Evolutionary conservation across 2,888 invertebrate species (phyloP).

Genomic region (Camponotus fellah): DNA sequence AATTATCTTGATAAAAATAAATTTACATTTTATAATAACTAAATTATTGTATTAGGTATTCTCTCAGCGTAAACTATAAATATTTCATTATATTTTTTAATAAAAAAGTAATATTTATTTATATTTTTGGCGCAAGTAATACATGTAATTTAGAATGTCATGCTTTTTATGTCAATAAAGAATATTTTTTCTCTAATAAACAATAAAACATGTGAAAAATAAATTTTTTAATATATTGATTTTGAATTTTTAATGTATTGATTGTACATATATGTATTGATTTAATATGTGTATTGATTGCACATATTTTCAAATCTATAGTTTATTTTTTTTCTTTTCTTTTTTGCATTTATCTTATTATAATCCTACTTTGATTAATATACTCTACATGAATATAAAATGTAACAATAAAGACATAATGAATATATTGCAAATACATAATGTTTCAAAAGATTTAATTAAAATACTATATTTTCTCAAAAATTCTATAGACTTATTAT

Average conservation of each 20-base stretch:
- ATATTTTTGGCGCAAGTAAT: neutral
- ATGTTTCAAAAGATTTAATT: neutral
- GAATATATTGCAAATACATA: neutral
- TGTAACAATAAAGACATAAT: neutral
- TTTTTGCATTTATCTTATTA: neutral
- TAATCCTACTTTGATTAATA: no score
- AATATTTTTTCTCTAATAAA: neutral
- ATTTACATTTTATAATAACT: neutral
- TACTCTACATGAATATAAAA: neutral
- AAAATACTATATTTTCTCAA: neutral
- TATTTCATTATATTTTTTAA: neutral
- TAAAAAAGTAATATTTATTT: neutral
- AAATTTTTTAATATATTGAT: no score
- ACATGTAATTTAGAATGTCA: neutral
- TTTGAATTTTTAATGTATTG: no score
- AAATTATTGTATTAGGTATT: slow-evolving; percentile 9
- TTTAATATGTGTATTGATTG: neutral
- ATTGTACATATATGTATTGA: neutral
- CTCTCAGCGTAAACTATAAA: neutral
- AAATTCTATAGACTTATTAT: slow-evolving; percentile 5
- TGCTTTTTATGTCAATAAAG: neutral
- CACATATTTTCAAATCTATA: neutral
- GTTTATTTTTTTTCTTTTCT: no score
- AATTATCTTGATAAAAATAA: neutral
- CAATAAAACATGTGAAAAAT: no score